Conservation (phyloP, 2,797 vertebrate genomes). For the Poecilia velifera region DNA sequence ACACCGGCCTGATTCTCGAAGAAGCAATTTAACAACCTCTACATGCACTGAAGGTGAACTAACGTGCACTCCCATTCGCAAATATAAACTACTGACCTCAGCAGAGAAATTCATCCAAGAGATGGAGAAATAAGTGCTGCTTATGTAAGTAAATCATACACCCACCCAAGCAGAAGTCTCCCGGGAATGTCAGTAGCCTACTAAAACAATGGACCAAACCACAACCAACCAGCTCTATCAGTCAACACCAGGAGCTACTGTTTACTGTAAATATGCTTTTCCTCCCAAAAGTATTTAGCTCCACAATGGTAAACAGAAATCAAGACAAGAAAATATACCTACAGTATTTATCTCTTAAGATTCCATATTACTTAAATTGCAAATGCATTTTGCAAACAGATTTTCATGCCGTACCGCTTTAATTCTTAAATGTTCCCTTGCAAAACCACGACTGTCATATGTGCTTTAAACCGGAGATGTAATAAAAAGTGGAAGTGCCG, state of each 20-base stretch:
- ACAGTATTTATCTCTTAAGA: not conserved
- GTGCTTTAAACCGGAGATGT: constrained; percentile 7
- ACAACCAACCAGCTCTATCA: constrained; percentile 23
- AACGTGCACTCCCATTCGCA: not conserved
- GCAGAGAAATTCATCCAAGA: constrained; percentile 11
- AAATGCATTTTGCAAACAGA: not conserved
- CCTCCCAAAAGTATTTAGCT: constrained; percentile 1
- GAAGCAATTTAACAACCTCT: not conserved
- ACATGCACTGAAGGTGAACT: not conserved
- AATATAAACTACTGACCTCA: constrained; percentile 18
- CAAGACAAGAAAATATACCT: not conserved
- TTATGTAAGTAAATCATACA: constrained; percentile 66
- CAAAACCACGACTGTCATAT: constrained; percentile 11
- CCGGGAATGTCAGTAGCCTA: constrained; percentile 51
- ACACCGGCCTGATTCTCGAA: not conserved
- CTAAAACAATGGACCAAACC: constrained; percentile 26
- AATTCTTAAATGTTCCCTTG: not conserved
- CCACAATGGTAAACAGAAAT: constrained; percentile 7
- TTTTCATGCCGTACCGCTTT: constrained; percentile 1
- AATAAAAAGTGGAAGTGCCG: constrained; percentile 39
- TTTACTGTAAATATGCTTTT: not conserved
- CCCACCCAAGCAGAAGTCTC: constrained; percentile 57
- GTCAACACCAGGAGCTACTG: constrained; percentile 35
- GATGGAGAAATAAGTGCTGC: constrained; percentile 8
- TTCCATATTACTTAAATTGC: not conserved